Evolutionary conservation across 2,113 vertebrate species (phyloP).

Genomic region (Neolamprologus longior): DNA sequence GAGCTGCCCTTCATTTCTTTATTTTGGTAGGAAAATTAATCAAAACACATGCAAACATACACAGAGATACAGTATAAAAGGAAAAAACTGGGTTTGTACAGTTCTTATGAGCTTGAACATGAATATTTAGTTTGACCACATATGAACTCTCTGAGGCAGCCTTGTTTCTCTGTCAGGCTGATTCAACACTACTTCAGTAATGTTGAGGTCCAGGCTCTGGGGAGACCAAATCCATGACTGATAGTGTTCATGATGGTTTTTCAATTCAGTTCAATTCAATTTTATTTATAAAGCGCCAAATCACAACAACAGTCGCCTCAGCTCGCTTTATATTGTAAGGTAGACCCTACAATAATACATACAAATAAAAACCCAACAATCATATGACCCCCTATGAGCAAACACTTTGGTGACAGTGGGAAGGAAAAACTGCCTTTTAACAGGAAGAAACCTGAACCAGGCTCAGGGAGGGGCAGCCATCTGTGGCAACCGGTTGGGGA

Average conservation of each 20-base stretch:
- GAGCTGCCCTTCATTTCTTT: not conserved
- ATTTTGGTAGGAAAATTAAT: not conserved
- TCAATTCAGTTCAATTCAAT: not conserved
- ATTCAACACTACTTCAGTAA: not conserved
- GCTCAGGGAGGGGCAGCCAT: not conserved
- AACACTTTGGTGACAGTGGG: not conserved
- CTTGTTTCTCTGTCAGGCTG: not conserved
- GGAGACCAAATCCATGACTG: not conserved
- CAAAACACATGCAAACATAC: not conserved
- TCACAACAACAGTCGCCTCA: not conserved
- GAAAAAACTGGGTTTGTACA: not conserved
- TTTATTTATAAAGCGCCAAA: not conserved
- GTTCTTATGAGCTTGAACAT: not conserved
- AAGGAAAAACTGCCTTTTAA: not conserved
- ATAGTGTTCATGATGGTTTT: not conserved
- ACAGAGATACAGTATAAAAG: not conserved
- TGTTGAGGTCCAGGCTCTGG: not conserved
- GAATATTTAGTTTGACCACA: not conserved
- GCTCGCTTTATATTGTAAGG: not conserved
- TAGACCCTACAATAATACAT: not conserved
- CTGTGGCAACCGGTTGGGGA: not conserved
- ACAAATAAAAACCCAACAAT: not conserved
- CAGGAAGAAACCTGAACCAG: not conserved
- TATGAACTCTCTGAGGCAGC: not conserved
- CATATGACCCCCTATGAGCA: not conserved